A percentile compares a stretch with the other conserved stretches of the same genome.
phyloP scores from a whole-genome alignment of 1,140 invertebrate genomes.

The Amphibalanus amphitrite region DNA sequence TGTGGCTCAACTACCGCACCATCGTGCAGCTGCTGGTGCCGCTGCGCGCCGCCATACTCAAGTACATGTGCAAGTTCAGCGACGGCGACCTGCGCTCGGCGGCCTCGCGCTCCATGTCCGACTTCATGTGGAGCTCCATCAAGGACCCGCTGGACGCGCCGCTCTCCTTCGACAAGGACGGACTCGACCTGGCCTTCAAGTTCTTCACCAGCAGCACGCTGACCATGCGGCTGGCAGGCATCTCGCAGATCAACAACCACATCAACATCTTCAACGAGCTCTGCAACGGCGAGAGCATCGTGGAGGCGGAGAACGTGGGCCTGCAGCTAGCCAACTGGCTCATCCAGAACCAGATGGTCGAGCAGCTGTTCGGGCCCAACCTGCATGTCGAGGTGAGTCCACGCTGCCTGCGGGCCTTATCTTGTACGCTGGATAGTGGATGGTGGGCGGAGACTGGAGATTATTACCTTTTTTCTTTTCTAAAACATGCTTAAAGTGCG shows the following conservation, averaged over 20 bases:
- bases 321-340: constrained; percentile 73
- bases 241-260: constrained; percentile 86
- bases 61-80: constrained; percentile 80
- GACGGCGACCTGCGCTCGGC: constrained; percentile 74
- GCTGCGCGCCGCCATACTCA: constrained; percentile 60
- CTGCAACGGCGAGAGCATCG: constrained; percentile 64
- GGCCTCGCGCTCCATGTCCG: constrained; percentile 67
- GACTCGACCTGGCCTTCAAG: constrained; percentile 77
- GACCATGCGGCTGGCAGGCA: constrained; percentile 74
- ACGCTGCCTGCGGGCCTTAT: too few species aligned
- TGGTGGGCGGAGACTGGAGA: too few species aligned
- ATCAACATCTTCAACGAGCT: constrained; percentile 64
- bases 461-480: too few species aligned
- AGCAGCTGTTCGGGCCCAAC: constrained; percentile 89
- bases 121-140: constrained; percentile 85
- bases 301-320: constrained; percentile 63
- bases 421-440: too few species aligned
- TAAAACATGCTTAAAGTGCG: too few species aligned
- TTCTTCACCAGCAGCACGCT: constrained; percentile 84
- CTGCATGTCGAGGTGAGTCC: constrained; percentile 72
- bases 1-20: constrained; percentile 84
- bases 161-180: constrained; percentile 69
- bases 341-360: constrained; percentile 74
- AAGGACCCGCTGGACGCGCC: constrained; percentile 52
- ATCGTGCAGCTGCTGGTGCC: constrained; percentile 74